Base-by-base conservation (phyloP, 1,140 invertebrate species). In the Heliconius congener region DNA sequence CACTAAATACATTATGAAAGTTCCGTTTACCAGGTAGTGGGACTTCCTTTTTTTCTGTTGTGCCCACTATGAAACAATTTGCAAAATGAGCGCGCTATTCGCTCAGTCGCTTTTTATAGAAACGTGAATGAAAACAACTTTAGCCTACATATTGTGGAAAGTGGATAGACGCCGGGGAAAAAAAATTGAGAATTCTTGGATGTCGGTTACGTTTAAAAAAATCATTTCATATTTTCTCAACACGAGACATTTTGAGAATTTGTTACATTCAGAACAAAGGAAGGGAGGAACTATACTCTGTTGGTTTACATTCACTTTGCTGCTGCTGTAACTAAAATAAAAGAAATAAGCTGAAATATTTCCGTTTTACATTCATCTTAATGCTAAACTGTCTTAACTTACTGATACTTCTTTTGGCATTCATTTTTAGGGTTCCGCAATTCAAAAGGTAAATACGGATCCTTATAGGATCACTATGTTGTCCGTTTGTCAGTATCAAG, bases 131-230 rank as follows among this genome's bases (percentile, higher is more conserved):
- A 71, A 76, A 76, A 71, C 75, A 76, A 71, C 39, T 76, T 71
- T 76, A 76, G 60, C 75, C 75, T 76, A 76, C 75, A 76, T 71
- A 76, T 37, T 76, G n/a, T 55, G 74, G 30, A 6, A 13, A 75
- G 74, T 60, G 74, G 46, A 60, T 66, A 27, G 75, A 71, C 42
- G 60, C 42, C 27, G 37, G 30, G 13, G 13, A 0, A n/a, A 60
- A 23, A 60, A 76, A 70, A 76, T 30, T 70, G 8, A 71, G 60
- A 76, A 70, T 46, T 66, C 57, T 71, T 76, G 60, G 50, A 76
- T 76, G 75, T 71, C 66, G 75, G 66, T 52, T 76, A 50, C 66
- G 46, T 60, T 76, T 76, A 23, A 76, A 76, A 76, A 71, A 70
- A 70, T 37, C 42, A 76, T 76, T 76, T 76, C 66, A 76, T 42